Evolutionary conservation across 2,888 invertebrate genomes (phyloP).

Genomic region (Tetranychus truncatus): DNA sequence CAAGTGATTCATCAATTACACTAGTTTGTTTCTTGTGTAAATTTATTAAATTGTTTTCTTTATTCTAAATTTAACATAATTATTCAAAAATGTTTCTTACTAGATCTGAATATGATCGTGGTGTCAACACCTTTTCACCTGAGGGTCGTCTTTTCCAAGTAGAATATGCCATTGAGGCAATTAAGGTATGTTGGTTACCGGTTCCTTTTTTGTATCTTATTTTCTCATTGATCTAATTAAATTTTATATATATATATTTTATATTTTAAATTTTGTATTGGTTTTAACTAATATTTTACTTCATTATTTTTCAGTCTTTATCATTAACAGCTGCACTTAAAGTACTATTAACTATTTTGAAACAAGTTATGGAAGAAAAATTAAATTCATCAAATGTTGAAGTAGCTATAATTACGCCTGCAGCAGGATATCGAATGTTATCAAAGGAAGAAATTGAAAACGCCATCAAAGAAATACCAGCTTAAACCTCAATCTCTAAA

Average conservation of each 20-base stretch:
- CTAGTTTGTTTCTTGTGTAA: no score
- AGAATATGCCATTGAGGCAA: constrained; percentile 99
- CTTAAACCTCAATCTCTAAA: not conserved
- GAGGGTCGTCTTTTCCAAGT: constrained; percentile 91
- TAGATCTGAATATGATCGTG: constrained; percentile 95
- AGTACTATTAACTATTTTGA: constrained; percentile 72
- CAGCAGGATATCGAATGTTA: constrained; percentile 67
- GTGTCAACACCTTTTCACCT: constrained; percentile 98
- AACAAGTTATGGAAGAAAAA: constrained; percentile 99
- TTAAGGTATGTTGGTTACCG: constrained; percentile 44
- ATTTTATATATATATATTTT: constrained; percentile 47
- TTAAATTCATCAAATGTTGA: constrained; percentile 90
- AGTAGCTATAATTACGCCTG: constrained; percentile 74
- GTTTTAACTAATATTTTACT: not conserved
- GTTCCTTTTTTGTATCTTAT: not conserved
- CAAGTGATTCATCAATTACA: no score
- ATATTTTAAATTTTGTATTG: constrained; percentile 43
- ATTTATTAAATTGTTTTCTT: not conserved
- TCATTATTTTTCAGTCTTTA: constrained; percentile 16
- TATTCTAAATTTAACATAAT: not conserved
- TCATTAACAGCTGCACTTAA: constrained; percentile 61
- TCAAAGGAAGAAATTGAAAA: constrained; percentile 68
- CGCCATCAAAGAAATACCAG: constrained; percentile 12
- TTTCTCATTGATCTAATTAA: not conserved
- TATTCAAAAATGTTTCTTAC: constrained; percentile 75